A percentile compares a stretch with the other conserved stretches of the same genome.
phyloP scores from a whole-genome alignment of 1,140 invertebrate genomes.

The Heliconius melpomene region DNA sequence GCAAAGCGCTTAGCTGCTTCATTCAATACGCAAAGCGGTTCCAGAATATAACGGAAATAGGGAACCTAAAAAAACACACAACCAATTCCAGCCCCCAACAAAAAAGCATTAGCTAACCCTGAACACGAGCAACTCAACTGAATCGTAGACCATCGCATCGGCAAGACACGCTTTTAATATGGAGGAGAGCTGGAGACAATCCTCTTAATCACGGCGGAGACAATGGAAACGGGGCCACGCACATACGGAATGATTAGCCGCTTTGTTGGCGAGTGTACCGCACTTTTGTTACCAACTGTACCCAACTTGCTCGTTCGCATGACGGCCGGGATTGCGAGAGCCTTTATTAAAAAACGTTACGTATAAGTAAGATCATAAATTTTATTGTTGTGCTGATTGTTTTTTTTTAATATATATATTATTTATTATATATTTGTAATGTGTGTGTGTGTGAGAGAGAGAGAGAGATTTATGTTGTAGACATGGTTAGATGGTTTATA shows the following conservation, averaged over 20 bases:
- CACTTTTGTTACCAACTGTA: slow-evolving; percentile 72
- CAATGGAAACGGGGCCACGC: slow-evolving; percentile 78
- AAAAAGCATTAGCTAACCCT: background rate
- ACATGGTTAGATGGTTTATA: background rate
- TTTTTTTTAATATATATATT: background rate
- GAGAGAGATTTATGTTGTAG: background rate
- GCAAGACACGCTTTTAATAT: slow-evolving; percentile 77
- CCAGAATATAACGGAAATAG: too few relatives aligned
- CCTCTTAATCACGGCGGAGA: slow-evolving; percentile 78
- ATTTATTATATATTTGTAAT: background rate
- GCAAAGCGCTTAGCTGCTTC: too few relatives aligned
- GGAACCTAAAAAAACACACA: background rate
- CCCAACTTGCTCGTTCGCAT: slow-evolving; percentile 69
- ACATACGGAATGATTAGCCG: slow-evolving; percentile 76
- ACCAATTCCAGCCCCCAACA: background rate
- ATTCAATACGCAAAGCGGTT: too few relatives aligned
- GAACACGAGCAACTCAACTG: slow-evolving; percentile 55
- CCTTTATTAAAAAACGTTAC: slow-evolving; percentile 65
- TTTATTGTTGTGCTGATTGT: slow-evolving; percentile 35
- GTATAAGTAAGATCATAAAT: slow-evolving; percentile 46
- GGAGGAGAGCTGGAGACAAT: slow-evolving; percentile 76
- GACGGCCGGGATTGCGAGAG: slow-evolving; percentile 60
- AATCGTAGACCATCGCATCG: slow-evolving; percentile 60
- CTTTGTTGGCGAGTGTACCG: slow-evolving; percentile 71
- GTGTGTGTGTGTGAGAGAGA: background rate